Conservation (phyloP, 2,888 invertebrate species). For the Cataglyphis altisquamis region DNA sequence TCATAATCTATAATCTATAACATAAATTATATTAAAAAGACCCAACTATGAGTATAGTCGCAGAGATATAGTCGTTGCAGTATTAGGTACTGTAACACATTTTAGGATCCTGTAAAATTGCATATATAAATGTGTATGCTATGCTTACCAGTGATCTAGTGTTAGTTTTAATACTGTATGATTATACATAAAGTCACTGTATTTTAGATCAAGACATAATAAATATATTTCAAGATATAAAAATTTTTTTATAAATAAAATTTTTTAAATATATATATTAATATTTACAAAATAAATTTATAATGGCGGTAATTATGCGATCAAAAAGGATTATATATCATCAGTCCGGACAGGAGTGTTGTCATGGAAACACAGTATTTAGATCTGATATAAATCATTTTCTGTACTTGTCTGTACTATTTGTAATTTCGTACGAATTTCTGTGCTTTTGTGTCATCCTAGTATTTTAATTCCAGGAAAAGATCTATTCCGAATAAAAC, state of each 20-base stretch:
- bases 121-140: conserved; percentile 24
- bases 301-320: not conserved
- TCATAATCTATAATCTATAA: not conserved
- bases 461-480: not conserved
- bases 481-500: conserved; percentile 17
- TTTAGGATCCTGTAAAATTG: conserved; percentile 27
- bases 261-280: not conserved
- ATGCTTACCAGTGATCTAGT: conserved; percentile 58
- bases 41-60: not conserved
- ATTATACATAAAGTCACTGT: conserved; percentile 49
- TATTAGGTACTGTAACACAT: conserved; percentile 22
- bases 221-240: conserved; percentile 56
- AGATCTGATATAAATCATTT: not conserved
- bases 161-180: conserved; percentile 30
- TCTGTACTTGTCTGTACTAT: not conserved
- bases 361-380: conserved; percentile 59
- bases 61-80: not conserved
- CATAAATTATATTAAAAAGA: not conserved
- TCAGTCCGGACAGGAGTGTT: conserved; percentile 33
- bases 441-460: not conserved
- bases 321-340: not conserved
- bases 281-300: not conserved
- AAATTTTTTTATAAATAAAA: conserved; percentile 7
- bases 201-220: conserved; percentile 55
- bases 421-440: not conserved